These are phyloP conservation scores for Diglossa cyanea DNA, from an alignment of 2,797 vertebrate genomes.

Conservation along the genomic window DNA sequence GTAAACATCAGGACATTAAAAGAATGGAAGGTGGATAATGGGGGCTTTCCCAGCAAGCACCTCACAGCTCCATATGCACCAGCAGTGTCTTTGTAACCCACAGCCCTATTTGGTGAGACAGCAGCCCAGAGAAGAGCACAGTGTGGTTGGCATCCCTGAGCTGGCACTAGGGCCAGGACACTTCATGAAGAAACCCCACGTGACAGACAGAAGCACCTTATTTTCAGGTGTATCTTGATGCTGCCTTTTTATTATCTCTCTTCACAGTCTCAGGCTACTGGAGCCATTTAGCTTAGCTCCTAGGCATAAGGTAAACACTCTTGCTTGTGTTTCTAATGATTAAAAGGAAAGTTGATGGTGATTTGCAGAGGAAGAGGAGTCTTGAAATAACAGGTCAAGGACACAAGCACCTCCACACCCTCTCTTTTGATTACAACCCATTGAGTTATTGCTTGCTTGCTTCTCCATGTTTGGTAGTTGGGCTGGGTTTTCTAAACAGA, in stretches of 20 bases:
- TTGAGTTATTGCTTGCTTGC: not conserved
- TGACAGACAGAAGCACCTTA: not conserved
- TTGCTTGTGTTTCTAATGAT: not conserved
- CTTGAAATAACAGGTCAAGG: not conserved
- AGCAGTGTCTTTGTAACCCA: not conserved
- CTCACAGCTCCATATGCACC: not conserved
- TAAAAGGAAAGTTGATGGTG: not conserved
- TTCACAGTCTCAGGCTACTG: not conserved
- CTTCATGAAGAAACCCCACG: not conserved
- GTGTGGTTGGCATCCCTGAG: not conserved
- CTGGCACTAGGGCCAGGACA: not conserved
- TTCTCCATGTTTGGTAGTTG: not conserved
- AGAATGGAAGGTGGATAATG: not conserved
- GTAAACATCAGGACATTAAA: not conserved
- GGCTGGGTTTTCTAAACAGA: not conserved
- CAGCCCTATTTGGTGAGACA: not conserved
- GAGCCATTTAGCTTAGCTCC: not conserved
- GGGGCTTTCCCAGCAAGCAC: not conserved
- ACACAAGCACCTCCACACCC: not conserved
- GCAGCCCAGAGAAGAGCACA: not conserved
- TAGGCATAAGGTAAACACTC: not conserved
- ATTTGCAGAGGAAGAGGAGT: not conserved
- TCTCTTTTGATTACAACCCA: not conserved
- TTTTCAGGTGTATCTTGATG: not conserved
- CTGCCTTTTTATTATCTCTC: not conserved